Base-by-base conservation (phyloP, 2,113 vertebrate species). In the Cromileptes altivelis region DNA sequence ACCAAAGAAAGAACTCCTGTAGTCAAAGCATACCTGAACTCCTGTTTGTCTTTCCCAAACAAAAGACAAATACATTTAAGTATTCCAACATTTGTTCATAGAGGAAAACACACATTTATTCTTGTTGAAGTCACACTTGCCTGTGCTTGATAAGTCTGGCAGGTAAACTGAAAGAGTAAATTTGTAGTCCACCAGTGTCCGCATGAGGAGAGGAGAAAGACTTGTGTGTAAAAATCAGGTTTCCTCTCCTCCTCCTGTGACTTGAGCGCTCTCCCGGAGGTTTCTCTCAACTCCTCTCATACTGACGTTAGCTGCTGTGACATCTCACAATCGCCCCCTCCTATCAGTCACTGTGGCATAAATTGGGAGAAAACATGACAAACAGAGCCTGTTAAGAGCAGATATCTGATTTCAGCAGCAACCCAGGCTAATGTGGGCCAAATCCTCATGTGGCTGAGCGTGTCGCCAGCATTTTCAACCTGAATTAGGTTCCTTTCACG, bases 401-500 rank as follows among this genome's bases (percentile, higher is more conserved):
- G 19, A 50, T 21, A 25, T 73, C 19, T 52, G 40, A 37, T 70
- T 27, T 77, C 64, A 72, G 21, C 27, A 73, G 50, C 52, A 37
- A 17, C 23, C n/a, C 0, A 12, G 37, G n/a, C 69, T 84, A 37
- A 60, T 18, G 23, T 52, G 47, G 61, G 11, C 57, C 71, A 27
- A 69, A 33, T 64, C 42, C 62, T 72, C 27, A 52, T 40, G 53
- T 17, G 21, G 49, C 30, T 8, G 23, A 76, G n/a, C 1, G 12
- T 65, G 65, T n/a, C n/a, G 33, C 72, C 40, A 19, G 25, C 27
- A 33, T 81, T 86, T 84, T 62, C 50, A 23, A 19, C 62, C 47
- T 19, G 60, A 84, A 74, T 77, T 37, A 61, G 74, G 50, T 70
- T 57, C 55, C 55, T 30, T 57, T 13, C 67, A 52, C 55, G 52